Percentiles rank a stretch among this genome's conserved stretches.
Conservation (phyloP, 2,113 vertebrate species). For the Todiramphus saurophagus region DNA sequence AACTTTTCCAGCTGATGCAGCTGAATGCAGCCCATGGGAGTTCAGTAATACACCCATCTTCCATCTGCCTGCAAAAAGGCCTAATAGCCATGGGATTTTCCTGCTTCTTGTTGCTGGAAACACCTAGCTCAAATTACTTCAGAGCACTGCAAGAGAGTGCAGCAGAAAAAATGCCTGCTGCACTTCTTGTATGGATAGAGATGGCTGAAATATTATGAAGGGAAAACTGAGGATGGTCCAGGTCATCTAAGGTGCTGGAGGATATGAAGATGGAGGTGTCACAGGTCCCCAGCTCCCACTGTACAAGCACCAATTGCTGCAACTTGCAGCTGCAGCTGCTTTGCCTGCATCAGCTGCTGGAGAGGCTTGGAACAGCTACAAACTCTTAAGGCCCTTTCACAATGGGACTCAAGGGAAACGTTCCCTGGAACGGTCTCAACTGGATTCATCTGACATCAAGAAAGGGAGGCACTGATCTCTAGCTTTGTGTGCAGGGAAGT, state of each 20-base stretch:
- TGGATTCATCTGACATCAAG: not conserved
- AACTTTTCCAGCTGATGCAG: not conserved
- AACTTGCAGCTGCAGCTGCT: not conserved
- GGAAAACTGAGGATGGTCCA: not conserved
- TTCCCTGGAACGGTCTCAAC: fast-evolving
- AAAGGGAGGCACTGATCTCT: not conserved
- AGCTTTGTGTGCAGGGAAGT: not conserved
- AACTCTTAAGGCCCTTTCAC: not conserved
- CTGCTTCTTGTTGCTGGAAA: not conserved
- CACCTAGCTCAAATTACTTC: not conserved
- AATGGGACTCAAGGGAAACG: fast-evolving
- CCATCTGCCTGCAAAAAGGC: not conserved
- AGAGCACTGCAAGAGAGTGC: not conserved
- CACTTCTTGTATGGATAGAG: not conserved
- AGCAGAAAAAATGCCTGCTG: not conserved
- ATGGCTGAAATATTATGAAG: not conserved
- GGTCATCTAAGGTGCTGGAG: not conserved
- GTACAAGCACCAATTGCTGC: not conserved
- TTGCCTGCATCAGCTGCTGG: not conserved
- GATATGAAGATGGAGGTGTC: not conserved
- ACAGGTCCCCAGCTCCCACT: not conserved
- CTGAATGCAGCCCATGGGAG: not conserved
- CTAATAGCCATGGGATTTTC: not conserved
- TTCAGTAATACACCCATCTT: not conserved
- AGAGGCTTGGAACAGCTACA: not conserved